Conservation (phyloP, 2,113 vertebrate species). For the human (Homo sapiens) region DNA sequence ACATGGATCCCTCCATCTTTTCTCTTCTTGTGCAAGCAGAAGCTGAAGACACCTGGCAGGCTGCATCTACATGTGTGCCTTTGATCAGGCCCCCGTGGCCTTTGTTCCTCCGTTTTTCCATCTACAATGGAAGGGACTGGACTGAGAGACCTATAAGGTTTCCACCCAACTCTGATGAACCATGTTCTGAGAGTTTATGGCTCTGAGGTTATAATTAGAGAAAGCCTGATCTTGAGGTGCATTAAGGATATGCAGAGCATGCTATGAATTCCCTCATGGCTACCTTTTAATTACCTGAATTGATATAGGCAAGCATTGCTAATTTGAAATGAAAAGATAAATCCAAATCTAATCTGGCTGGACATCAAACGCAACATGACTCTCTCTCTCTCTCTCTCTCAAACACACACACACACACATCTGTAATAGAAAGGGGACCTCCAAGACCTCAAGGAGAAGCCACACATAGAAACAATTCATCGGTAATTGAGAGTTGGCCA, state of each 20-base stretch:
- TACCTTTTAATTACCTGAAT: conserved; percentile 57
- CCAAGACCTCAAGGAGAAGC: background rate
- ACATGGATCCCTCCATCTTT: rapidly evolving
- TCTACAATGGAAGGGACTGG: background rate
- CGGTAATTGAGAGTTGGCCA: background rate
- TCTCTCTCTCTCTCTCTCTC: background rate
- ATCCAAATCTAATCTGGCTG: conserved; percentile 13
- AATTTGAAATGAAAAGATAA: conserved; percentile 39
- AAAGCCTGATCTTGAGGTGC: background rate
- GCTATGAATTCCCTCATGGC: background rate
- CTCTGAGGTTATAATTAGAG: conserved; percentile 47
- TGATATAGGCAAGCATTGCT: background rate
- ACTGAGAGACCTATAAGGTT: background rate
- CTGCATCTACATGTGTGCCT: rapidly evolving
- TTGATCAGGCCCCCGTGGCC: background rate
- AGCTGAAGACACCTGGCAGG: background rate
- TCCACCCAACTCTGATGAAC: background rate
- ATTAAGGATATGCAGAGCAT: background rate
- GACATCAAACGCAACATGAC: background rate
- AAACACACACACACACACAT: background rate
- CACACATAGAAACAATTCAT: background rate
- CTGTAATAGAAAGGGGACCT: background rate
- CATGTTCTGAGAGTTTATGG: background rate
- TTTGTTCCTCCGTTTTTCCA: background rate
- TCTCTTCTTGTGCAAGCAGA: background rate